A percentile compares a stretch with the other conserved stretches of the same genome.
phyloP scores from a whole-genome alignment of 2,113 vertebrate genomes.

The Nanorana parkeri region DNA sequence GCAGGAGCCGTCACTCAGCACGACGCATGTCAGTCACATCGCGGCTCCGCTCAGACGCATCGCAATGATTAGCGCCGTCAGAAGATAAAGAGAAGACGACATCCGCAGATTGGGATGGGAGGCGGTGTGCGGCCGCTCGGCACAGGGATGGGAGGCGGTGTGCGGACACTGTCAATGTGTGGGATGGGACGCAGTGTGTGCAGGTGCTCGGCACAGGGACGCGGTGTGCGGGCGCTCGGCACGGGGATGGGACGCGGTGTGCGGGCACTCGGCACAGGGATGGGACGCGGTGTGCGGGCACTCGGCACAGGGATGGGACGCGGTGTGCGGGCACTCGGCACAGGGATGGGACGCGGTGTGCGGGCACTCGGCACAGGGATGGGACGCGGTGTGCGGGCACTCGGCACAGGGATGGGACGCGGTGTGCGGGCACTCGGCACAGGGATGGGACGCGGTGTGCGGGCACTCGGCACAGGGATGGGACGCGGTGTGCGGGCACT shows the following conservation, averaged over 20 bases:
- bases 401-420: neutral
- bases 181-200: neutral
- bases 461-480: neutral
- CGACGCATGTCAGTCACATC: slow-evolving; percentile 48
- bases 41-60: slow-evolving; percentile 7
- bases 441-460: neutral
- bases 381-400: neutral
- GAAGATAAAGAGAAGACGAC: slow-evolving; percentile 11
- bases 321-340: neutral
- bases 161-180: too few species aligned
- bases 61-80: slow-evolving; percentile 48
- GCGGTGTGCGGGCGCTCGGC: neutral
- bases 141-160: neutral
- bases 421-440: neutral
- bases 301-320: neutral
- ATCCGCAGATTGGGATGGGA: slow-evolving; percentile 35
- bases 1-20: slow-evolving; percentile 23
- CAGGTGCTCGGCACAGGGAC: neutral
- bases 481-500: neutral
- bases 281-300: neutral
- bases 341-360: neutral
- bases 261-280: too few species aligned
- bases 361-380: neutral
- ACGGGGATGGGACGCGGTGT: neutral
- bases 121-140: neutral